Evolutionary conservation across 2,888 invertebrate species (phyloP).

Genomic region (Ochropacha duplaris): DNA sequence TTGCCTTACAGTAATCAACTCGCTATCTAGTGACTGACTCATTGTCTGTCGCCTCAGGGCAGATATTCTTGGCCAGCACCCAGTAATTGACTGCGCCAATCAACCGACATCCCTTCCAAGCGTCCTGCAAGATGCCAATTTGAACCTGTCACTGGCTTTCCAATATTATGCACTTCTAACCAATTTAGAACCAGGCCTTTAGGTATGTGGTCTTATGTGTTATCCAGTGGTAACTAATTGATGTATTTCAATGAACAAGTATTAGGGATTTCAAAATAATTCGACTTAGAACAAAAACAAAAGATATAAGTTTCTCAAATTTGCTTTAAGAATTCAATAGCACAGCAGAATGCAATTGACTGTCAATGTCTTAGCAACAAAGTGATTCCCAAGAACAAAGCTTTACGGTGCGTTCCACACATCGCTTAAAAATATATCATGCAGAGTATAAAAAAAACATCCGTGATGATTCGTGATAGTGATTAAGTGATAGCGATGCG

Average conservation of each 20-base stretch:
- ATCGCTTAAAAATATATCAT: too few species aligned
- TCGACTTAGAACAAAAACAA: too few species aligned
- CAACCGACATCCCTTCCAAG: background rate
- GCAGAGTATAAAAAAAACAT: too few species aligned
- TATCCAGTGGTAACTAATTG: background rate
- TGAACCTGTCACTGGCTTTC: background rate
- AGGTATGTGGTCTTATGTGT: background rate
- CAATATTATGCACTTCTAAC: background rate
- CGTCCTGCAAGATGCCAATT: slow-evolving; percentile 1
- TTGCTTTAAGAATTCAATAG: too few species aligned
- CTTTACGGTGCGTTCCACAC: too few species aligned
- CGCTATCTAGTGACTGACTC: slow-evolving; percentile 7
- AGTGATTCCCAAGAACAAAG: too few species aligned
- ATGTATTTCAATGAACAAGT: background rate
- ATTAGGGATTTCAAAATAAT: too few species aligned
- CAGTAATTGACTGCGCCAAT: slow-evolving; percentile 1
- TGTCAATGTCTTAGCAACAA: too few species aligned
- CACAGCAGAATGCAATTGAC: too few species aligned
- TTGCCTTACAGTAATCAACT: background rate
- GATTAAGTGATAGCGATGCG: too few species aligned
- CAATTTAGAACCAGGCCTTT: background rate
- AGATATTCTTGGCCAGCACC: slow-evolving; percentile 1
- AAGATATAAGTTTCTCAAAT: too few species aligned
- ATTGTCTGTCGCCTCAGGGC: background rate
- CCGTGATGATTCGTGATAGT: too few species aligned